A percentile compares a stretch with the other conserved stretches of the same genome.
These are phyloP conservation scores for Fregata magnificens DNA, from an alignment of 2,113 vertebrate genomes.

Conservation along the genomic window DNA sequence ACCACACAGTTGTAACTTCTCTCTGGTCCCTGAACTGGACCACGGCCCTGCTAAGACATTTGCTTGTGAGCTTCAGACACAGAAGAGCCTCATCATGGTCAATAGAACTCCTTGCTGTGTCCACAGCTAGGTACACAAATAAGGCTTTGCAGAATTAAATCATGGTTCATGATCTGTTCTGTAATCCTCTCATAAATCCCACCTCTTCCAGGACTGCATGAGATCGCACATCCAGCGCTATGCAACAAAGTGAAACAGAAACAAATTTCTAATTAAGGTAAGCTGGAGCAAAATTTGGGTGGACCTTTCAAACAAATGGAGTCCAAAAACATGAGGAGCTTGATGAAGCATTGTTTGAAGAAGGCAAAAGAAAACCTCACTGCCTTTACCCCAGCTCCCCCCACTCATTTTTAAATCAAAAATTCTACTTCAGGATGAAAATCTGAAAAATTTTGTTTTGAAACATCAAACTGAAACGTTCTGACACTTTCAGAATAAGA, in stretches of 20 bases:
- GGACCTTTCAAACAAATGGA: not conserved
- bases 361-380: accelerated
- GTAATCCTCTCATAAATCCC: not conserved
- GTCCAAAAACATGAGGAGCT: accelerated
- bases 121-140: accelerated
- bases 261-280: not conserved
- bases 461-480: not conserved
- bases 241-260: not conserved
- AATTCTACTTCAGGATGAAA: not conserved
- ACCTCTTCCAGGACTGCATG: not conserved
- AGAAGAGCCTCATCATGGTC: not conserved
- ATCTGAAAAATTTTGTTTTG: not conserved
- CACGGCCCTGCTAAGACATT: not conserved
- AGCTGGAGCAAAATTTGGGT: not conserved
- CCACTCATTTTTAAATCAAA: not conserved
- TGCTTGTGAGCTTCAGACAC: not conserved
- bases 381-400: accelerated
- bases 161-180: not conserved
- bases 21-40: not conserved
- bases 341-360: not conserved
- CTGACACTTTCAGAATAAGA: not conserved
- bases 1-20: not conserved
- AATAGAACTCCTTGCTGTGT: not conserved
- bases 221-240: accelerated
- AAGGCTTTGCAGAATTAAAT: not conserved